Percentiles rank a stretch among this genome's conserved stretches.
Evolutionary conservation across 2,888 invertebrate genomes (phyloP).

Genomic region (Hirudinaria manillensis): DNA sequence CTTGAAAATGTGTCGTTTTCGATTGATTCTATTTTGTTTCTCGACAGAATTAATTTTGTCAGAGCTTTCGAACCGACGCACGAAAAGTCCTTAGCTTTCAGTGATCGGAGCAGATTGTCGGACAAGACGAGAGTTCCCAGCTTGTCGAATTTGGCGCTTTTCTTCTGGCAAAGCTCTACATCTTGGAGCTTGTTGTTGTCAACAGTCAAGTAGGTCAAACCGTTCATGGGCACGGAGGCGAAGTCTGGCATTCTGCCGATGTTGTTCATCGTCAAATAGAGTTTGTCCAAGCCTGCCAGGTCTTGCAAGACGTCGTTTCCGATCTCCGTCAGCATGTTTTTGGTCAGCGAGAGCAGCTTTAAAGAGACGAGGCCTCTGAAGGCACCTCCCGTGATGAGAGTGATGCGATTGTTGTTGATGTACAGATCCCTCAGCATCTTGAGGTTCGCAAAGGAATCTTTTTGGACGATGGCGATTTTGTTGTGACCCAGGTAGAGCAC

Average conservation of each 20-base stretch:
- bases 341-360: slow-evolving; percentile 3
- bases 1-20: neutral
- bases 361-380: neutral
- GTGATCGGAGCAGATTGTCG: neutral
- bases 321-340: neutral
- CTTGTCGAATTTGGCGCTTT: neutral
- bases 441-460: neutral
- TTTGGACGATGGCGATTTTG: neutral
- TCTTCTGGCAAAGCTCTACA: neutral
- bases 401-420: slow-evolving; percentile 13
- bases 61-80: neutral
- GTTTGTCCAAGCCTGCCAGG: neutral
- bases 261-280: neutral
- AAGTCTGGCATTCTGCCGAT: slow-evolving; percentile 12
- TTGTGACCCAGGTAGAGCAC: slow-evolving; percentile 11
- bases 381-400: neutral
- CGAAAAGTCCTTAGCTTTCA: neutral
- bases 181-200: slow-evolving; percentile 11
- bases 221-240: slow-evolving; percentile 12
- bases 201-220: neutral
- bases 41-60: neutral
- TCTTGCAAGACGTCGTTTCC: neutral
- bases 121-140: neutral
- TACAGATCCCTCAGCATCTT: neutral
- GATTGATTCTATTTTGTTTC: neutral